Percentiles rank a stretch among this genome's conserved stretches.
phyloP scores from a whole-genome alignment of 2,888 invertebrate genomes.

The Acanthosepion lycidas region DNA sequence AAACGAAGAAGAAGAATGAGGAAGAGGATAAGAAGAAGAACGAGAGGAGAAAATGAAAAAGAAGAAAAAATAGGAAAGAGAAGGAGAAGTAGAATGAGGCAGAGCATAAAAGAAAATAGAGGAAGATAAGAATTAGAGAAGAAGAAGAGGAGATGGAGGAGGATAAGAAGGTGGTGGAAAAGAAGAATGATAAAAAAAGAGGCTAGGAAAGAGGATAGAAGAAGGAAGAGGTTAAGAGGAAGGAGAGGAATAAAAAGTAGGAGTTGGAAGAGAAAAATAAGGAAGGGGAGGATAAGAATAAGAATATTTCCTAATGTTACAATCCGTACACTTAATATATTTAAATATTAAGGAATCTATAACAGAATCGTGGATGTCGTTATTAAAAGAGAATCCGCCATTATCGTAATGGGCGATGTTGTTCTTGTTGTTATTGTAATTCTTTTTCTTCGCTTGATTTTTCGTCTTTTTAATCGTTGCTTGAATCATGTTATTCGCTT shows the following conservation, averaged over 20 bases:
- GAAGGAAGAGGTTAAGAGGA: background rate
- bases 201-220: background rate
- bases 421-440: background rate
- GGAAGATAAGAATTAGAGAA: background rate
- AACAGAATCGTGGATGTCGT: too few relatives aligned
- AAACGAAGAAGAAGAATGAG: too few relatives aligned
- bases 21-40: too few relatives aligned
- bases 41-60: too few relatives aligned
- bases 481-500: background rate
- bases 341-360: too few relatives aligned
- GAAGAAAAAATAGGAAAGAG: too few relatives aligned
- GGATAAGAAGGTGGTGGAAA: background rate
- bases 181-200: background rate
- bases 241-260: too few relatives aligned
- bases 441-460: background rate
- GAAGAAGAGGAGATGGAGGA: background rate
- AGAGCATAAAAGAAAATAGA: background rate
- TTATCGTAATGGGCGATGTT: too few relatives aligned
- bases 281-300: background rate
- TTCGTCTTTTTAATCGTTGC: background rate
- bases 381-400: too few relatives aligned
- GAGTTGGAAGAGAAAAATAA: background rate
- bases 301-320: too few relatives aligned
- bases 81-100: background rate
- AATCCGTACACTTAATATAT: too few relatives aligned